These are phyloP conservation scores for Telmatherina bonti DNA, from an alignment of 2,797 vertebrate species.

Conservation along the genomic window DNA sequence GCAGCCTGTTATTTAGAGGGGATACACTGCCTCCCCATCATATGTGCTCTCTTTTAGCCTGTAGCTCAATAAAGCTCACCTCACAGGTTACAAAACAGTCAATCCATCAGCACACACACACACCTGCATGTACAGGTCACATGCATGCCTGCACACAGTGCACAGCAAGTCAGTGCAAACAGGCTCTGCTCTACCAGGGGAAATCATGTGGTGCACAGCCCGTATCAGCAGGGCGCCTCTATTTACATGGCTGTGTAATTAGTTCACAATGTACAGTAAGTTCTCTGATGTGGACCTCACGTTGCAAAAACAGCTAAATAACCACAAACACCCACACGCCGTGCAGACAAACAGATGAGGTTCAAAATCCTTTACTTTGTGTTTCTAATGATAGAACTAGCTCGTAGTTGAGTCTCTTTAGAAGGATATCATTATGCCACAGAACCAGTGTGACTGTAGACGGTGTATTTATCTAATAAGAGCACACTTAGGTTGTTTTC, in stretches of 20 bases:
- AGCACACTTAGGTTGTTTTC: slow-evolving; percentile 30
- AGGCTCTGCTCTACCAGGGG: slow-evolving; percentile 75
- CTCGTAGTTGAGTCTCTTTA: background rate
- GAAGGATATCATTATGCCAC: slow-evolving; percentile 18
- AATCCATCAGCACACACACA: slow-evolving; percentile 26
- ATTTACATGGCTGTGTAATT: slow-evolving; percentile 80
- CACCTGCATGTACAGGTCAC: slow-evolving; percentile 50
- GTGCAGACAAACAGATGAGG: slow-evolving; percentile 14
- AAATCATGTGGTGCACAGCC: slow-evolving; percentile 79
- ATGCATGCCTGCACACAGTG: slow-evolving; percentile 33
- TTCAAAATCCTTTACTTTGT: background rate
- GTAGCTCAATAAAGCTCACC: slow-evolving; percentile 66
- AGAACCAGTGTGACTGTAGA: slow-evolving; percentile 2
- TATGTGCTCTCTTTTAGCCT: slow-evolving; percentile 54
- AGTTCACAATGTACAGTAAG: slow-evolving; percentile 72
- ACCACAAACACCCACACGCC: background rate
- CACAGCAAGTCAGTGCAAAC: slow-evolving; percentile 59
- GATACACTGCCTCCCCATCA: slow-evolving; percentile 56
- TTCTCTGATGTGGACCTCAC: slow-evolving; percentile 67
- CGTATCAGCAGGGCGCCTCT: slow-evolving; percentile 75
- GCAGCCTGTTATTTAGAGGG: slow-evolving; percentile 67
- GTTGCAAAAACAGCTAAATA: slow-evolving; percentile 52
- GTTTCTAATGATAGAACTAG: slow-evolving; percentile 18
- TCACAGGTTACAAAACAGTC: slow-evolving; percentile 53
- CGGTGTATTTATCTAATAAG: slow-evolving; percentile 39